Evolutionary conservation across 2,888 invertebrate species (phyloP), one percentile per base, ranked within the genome.

Genomic region (Galeopsomyia nigrocyanea): DNA sequence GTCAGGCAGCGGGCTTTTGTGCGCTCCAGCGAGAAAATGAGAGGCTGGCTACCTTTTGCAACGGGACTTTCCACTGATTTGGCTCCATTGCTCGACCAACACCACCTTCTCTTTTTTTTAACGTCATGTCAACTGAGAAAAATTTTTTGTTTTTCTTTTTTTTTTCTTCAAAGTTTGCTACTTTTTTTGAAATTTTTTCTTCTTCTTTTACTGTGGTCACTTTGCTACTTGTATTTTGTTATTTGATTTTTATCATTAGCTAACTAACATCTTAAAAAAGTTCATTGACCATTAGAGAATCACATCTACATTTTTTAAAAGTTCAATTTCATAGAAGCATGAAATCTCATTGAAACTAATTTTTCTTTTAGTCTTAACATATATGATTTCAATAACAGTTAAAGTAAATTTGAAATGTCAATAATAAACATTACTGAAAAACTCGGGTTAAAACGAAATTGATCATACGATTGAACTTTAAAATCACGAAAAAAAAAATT

Each of bases 1-100:
- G 51, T 46, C 17, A 17, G 47, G 61, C 47, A 47, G 47, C 47
- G 19, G 17, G 19, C 49, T 61, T 39, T 61, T 16, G 1, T 17
- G 47, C 26, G 65, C 31, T 21, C 17, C 22, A 47, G 66, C 21
- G 49, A 7, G 64, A 31, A 53, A 47, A 57, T 61, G 60, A 63
- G 62, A 67, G 70, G 50, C 70, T 68, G 70, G 50, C 70, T 68
- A 74, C 71, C 71, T 39, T 39, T 39, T 53, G 62, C 74, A 74
- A 70, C 74, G 63, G 63, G 70, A 71, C 74, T 71, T 39, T 62
- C 74, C 71, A 71, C 61, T 65, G 39, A 39, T 68, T 60, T 71
- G 69, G 69, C 66, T 70, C 73, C 73, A 73, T 73, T 64, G 70
- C 49, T 71, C 64, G 70, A 74, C 74, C 26, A 68, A 74, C 74